Evolutionary conservation across 2,113 vertebrate genomes (phyloP).

Genomic region (Cyanoramphus novaezelandiae): DNA sequence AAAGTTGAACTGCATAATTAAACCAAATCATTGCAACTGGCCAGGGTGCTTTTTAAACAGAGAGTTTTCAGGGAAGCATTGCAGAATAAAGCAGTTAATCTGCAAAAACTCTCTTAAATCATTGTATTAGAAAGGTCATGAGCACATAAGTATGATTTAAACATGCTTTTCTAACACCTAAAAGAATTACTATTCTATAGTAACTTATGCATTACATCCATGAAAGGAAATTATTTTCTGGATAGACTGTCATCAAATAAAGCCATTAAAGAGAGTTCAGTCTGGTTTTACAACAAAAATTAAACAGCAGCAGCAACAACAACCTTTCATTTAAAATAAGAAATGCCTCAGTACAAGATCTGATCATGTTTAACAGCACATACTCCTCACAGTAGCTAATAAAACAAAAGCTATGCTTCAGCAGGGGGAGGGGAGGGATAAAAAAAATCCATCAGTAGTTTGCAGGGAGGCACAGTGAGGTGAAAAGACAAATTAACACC

Average conservation of each 20-base stretch:
- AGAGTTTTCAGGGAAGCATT: background rate
- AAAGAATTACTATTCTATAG: conserved; percentile 7
- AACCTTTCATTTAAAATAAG: background rate
- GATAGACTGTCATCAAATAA: background rate
- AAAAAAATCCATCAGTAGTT: background rate
- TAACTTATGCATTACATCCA: background rate
- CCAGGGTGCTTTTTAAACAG: conserved; percentile 22
- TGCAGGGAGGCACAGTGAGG: background rate
- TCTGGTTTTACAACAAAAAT: background rate
- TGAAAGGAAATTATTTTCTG: conserved; percentile 13
- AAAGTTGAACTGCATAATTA: conserved; percentile 40
- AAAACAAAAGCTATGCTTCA: background rate
- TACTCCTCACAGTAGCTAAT: background rate
- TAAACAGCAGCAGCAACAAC: background rate
- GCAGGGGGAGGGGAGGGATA: too few relatives aligned
- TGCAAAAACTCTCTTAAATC: conserved; percentile 51
- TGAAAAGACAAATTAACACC: background rate
- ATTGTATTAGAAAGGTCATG: conserved; percentile 54
- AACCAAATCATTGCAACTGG: conserved; percentile 10
- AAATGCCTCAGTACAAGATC: background rate
- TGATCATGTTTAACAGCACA: background rate
- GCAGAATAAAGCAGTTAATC: conserved; percentile 39
- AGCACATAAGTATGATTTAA: conserved; percentile 60
- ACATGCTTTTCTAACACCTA: conserved; percentile 28
- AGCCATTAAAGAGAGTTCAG: background rate